These are phyloP conservation scores for Drosophila prostipennis DNA, from an alignment of 2,888 invertebrate species.

Conservation along the genomic window DNA sequence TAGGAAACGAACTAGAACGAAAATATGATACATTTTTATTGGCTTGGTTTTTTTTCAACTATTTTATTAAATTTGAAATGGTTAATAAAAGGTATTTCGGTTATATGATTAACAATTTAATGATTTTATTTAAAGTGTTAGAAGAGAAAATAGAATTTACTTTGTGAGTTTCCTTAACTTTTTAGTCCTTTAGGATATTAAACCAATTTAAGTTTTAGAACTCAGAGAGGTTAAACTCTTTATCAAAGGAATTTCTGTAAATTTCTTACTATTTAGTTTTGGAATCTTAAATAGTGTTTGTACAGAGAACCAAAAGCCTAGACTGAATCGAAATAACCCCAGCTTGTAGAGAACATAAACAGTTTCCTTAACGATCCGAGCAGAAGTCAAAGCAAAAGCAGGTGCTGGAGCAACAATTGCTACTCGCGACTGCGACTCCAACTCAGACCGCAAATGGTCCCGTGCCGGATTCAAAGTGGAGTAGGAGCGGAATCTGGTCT, in stretches of 20 bases:
- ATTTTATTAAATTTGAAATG: no score
- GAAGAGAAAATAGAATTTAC: no score
- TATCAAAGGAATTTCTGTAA: not conserved
- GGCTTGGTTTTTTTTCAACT: no score
- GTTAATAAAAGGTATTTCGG: not conserved
- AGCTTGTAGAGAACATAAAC: constrained; percentile 15
- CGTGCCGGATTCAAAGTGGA: constrained; percentile 20
- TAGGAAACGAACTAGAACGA: not conserved
- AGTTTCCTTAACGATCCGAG: constrained; percentile 52
- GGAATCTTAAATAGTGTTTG: not conserved
- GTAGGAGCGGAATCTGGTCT: constrained; percentile 35
- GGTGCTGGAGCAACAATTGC: constrained; percentile 62
- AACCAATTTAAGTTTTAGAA: not conserved
- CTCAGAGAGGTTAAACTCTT: not conserved
- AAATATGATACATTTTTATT: no score
- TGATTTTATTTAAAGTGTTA: no score
- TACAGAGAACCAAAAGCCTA: not conserved
- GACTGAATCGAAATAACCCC: not conserved
- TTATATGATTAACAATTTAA: no score
- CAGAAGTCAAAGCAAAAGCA: constrained; percentile 55
- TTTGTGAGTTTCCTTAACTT: no score
- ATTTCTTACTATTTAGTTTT: not conserved
- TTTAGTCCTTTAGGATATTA: not conserved
- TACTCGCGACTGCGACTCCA: constrained; percentile 46
- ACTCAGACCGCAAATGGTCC: constrained; percentile 49